Conservation (phyloP, 2,113 vertebrate species). For the Alligator sinensis region DNA sequence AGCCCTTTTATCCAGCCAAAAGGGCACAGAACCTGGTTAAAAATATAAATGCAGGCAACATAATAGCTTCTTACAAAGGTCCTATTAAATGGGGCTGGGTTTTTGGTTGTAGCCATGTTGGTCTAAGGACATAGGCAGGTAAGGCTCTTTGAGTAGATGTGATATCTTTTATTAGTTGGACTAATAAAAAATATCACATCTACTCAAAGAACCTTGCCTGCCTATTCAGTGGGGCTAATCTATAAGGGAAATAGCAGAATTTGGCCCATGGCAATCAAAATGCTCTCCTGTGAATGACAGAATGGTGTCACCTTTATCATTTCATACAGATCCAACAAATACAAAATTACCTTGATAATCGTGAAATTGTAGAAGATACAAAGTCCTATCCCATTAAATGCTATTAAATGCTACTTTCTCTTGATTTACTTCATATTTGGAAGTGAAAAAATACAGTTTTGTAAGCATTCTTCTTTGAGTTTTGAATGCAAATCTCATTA, state of each 20-base stretch:
- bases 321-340: background rate
- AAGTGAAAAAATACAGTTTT: background rate
- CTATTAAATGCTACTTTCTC: background rate
- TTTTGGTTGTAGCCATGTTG: no score
- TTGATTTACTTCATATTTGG: background rate
- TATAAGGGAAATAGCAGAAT: background rate
- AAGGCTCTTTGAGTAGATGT: no score
- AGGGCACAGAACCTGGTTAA: background rate
- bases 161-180: no score
- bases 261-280: background rate
- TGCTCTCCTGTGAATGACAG: background rate
- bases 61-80: background rate
- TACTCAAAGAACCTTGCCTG: no score
- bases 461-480: background rate
- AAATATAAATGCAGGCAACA: background rate
- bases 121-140: no score
- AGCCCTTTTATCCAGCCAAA: fast-evolving
- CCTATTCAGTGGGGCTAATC: background rate
- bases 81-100: no score
- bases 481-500: background rate
- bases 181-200: no score
- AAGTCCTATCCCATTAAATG: background rate
- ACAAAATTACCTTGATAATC: background rate
- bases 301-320: background rate
- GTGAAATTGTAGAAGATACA: background rate